Percentiles rank a stretch among this genome's conserved stretches.
Evolutionary conservation across 2,113 vertebrate species (phyloP).

Genomic region (Lepus americanus): DNA sequence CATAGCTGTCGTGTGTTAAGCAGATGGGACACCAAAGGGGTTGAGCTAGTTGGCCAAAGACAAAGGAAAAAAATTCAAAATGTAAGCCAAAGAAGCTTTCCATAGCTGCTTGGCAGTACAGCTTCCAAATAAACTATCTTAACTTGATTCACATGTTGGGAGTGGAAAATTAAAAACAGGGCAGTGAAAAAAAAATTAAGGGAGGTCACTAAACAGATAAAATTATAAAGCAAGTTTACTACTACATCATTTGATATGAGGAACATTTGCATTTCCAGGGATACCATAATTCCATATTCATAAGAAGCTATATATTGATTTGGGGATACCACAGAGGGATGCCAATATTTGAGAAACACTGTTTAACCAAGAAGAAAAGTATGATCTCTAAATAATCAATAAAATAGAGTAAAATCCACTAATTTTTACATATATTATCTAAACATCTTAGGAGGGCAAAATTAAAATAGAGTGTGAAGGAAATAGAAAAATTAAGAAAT

Average conservation of each 20-base stretch:
- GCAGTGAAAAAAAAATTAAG: conserved; percentile 65
- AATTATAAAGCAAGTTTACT: conserved; percentile 46
- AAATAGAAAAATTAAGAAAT: conserved; percentile 26
- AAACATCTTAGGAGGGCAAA: conserved; percentile 50
- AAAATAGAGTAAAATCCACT: conserved; percentile 34
- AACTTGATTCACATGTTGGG: conserved; percentile 75
- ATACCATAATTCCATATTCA: not conserved
- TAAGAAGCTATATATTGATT: not conserved
- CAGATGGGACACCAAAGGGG: conserved; percentile 70
- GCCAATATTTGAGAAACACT: conserved; percentile 9
- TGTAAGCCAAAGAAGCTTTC: conserved; percentile 82
- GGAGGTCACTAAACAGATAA: conserved; percentile 64
- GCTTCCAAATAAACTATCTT: conserved; percentile 82
- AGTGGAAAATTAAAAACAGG: conserved; percentile 82
- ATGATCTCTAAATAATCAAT: conserved; percentile 20
- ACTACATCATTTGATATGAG: conserved; percentile 14
- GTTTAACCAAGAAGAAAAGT: conserved; percentile 39
- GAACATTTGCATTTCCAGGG: conserved; percentile 21
- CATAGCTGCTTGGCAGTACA: conserved; percentile 78
- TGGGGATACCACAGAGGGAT: conserved; percentile 16
- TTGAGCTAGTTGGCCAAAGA: conserved; percentile 71
- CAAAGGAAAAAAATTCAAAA: conserved; percentile 71
- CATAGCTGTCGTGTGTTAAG: conserved; percentile 61
- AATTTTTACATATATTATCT: conserved; percentile 37
- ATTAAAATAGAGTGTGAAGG: conserved; percentile 27